These are phyloP conservation scores for Characodon lateralis DNA, from an alignment of 2,797 vertebrate genomes.

Conservation along the genomic window DNA sequence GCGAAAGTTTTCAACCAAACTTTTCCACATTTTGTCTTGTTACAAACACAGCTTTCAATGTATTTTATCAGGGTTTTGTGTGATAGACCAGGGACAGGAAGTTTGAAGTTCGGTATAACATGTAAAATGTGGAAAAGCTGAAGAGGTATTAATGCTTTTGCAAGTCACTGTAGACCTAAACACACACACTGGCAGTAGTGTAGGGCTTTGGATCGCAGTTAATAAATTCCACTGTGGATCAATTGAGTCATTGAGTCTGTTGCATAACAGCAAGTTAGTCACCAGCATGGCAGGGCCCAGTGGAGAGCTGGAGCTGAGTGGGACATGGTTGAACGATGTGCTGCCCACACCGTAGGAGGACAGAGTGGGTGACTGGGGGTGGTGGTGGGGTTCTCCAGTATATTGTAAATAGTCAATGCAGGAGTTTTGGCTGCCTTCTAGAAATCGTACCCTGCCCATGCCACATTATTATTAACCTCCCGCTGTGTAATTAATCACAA, in stretches of 20 bases:
- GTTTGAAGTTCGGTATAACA: not conserved
- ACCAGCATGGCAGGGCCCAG: conserved; percentile 64
- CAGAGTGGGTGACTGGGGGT: conserved; percentile 62
- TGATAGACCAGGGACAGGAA: not conserved
- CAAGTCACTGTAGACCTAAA: conserved; percentile 8
- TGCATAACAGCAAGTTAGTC: conserved; percentile 79
- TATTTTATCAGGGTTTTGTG: not conserved
- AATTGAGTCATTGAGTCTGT: conserved; percentile 74
- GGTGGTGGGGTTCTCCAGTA: conserved; percentile 43
- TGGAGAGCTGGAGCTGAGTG: conserved; percentile 65
- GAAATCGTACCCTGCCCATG: conserved; percentile 54
- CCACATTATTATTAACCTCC: conserved; percentile 67
- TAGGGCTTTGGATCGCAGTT: conserved; percentile 38
- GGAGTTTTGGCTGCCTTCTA: conserved; percentile 69
- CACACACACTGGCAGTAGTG: conserved; percentile 12
- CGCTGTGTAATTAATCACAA: conserved; percentile 74
- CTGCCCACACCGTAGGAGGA: conserved; percentile 74
- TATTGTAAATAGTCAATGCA: conserved; percentile 74
- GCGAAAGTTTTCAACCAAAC: not conserved
- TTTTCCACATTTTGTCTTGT: not conserved
- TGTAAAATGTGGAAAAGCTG: not conserved
- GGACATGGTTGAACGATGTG: conserved; percentile 65
- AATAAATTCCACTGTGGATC: conserved; percentile 58
- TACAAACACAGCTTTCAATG: not conserved
- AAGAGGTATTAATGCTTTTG: not conserved